These are phyloP conservation scores for Trissolcus japonicus DNA, from an alignment of 2,888 invertebrate genomes.

Conservation along the genomic window DNA sequence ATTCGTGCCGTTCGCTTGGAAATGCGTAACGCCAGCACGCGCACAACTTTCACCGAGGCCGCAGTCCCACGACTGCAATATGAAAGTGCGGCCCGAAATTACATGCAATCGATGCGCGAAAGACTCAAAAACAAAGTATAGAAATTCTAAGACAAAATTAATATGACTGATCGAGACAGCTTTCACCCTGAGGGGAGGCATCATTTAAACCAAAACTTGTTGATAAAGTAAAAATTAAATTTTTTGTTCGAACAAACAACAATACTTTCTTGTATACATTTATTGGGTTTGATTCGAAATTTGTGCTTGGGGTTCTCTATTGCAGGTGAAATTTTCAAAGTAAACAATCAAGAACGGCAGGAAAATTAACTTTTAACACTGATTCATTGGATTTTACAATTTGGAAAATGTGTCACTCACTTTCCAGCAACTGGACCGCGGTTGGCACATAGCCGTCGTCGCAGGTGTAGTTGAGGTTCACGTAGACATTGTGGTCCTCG, in stretches of 20 bases:
- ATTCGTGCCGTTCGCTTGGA: conserved; percentile 22
- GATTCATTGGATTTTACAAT: background rate
- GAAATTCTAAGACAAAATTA: conserved; percentile 18
- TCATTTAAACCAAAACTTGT: background rate
- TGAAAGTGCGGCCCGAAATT: conserved; percentile 52
- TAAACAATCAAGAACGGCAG: too few relatives aligned
- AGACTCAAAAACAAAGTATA: conserved; percentile 6
- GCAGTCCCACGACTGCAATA: conserved; percentile 32
- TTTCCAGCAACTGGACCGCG: conserved; percentile 68
- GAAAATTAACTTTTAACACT: background rate
- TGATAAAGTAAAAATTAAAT: background rate
- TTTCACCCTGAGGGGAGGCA: conserved; percentile 8
- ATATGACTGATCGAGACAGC: background rate
- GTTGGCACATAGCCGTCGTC: conserved; percentile 66
- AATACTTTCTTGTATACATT: too few relatives aligned
- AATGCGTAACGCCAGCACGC: conserved; percentile 40
- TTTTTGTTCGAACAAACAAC: too few relatives aligned
- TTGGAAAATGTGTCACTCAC: conserved; percentile 64
- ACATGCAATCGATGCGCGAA: conserved; percentile 29
- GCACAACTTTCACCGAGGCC: conserved; percentile 43
- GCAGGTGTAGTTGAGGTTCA: conserved; percentile 65
- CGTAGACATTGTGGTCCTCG: conserved; percentile 56
- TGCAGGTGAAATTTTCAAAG: too few relatives aligned
- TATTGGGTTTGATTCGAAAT: too few relatives aligned
- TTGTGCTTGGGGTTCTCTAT: too few relatives aligned